Evolutionary conservation across 2,797 vertebrate species (phyloP).

Genomic region (Benthosema pterotum): DNA sequence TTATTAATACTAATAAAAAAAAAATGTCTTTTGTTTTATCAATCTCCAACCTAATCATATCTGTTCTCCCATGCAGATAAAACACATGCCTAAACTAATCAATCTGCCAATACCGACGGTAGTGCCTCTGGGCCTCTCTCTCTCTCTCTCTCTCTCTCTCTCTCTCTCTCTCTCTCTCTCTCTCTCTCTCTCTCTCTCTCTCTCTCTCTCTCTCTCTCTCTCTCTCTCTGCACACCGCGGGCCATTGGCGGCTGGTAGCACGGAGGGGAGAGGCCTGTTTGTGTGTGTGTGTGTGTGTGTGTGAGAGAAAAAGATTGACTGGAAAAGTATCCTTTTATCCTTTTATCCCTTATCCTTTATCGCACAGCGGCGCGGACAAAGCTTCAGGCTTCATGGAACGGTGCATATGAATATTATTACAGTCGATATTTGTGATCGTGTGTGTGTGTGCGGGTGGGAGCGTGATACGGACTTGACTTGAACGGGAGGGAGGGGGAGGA

Average conservation of each 20-base stretch:
- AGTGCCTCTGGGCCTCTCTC: not conserved
- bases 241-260: not conserved
- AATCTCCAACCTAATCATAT: not conserved
- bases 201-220: too few relatives aligned
- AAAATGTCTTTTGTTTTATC: not conserved
- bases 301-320: not conserved
- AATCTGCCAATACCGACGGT: not conserved
- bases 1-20: too few relatives aligned
- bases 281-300: too few relatives aligned
- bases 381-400: slow-evolving; percentile 18
- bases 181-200: too few relatives aligned
- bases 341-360: not conserved
- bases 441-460: too few relatives aligned
- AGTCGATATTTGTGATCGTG: slow-evolving; percentile 4
- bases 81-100: slow-evolving; percentile 3
- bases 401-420: slow-evolving; percentile 26
- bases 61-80: not conserved
- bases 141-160: too few relatives aligned
- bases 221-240: slow-evolving; percentile 4
- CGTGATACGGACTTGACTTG: not conserved
- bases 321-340: slow-evolving; percentile 8
- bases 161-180: too few relatives aligned
- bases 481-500: too few relatives aligned
- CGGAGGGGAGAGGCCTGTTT: not conserved
- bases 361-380: slow-evolving; percentile 18